phyloP scores from a whole-genome alignment of 1,140 invertebrate species.

The Agrilus planipennis region DNA sequence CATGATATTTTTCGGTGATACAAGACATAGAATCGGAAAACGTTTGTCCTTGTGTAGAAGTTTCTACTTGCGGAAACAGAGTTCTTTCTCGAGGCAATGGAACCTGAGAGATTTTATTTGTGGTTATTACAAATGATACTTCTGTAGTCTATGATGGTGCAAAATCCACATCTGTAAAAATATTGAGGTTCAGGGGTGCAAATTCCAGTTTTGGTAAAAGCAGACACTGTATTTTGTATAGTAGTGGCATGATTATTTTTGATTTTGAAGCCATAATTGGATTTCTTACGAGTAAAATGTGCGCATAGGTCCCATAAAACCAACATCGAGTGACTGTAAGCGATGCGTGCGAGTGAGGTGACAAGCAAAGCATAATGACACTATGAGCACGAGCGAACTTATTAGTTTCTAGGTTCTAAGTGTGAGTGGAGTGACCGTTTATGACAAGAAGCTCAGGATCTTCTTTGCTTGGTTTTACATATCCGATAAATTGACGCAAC shows the following conservation, averaged over 20 bases:
- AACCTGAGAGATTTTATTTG: too few species aligned
- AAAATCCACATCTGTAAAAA: slow-evolving; percentile 6
- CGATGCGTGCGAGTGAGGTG: slow-evolving; percentile 19
- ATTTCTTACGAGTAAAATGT: slow-evolving; percentile 30
- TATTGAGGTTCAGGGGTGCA: slow-evolving; percentile 2
- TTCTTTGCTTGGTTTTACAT: slow-evolving; percentile 14
- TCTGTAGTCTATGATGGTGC: slow-evolving; percentile 1
- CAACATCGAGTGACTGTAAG: slow-evolving; percentile 28
- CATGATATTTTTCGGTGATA: too few species aligned
- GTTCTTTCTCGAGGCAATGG: too few species aligned
- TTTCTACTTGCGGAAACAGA: too few species aligned
- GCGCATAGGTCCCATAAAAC: slow-evolving; percentile 19
- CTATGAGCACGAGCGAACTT: slow-evolving; percentile 2
- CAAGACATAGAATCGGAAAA: too few species aligned
- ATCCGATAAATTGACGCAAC: slow-evolving; percentile 17
- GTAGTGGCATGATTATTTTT: too few species aligned
- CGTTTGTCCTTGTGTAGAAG: too few species aligned
- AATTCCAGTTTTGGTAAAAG: slow-evolving; percentile 4
- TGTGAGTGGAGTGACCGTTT: slow-evolving; percentile 12
- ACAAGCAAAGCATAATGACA: slow-evolving; percentile 2
- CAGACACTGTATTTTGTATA: slow-evolving; percentile 1
- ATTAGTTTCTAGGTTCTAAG: neutral
- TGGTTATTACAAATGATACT: too few species aligned
- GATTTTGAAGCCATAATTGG: slow-evolving; percentile 4
- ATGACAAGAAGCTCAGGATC: slow-evolving; percentile 19